phyloP scores from a whole-genome alignment of 2,113 vertebrate genomes.

The Brachypodius melanocephalos region DNA sequence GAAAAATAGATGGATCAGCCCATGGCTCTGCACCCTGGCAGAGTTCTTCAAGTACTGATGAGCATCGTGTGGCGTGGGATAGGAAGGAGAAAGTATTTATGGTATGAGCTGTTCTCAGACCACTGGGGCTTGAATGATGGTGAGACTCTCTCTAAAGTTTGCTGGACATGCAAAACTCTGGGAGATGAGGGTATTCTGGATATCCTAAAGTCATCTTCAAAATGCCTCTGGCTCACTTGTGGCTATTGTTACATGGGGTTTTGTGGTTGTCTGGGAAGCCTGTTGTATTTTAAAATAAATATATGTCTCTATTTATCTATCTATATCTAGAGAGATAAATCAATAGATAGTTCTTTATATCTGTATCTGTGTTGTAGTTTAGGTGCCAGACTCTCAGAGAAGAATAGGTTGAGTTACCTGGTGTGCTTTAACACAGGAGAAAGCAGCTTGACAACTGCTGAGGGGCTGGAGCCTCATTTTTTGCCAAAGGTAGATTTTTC shows the following conservation, averaged over 20 bases:
- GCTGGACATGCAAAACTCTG: neutral
- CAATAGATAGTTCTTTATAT: neutral
- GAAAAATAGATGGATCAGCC: neutral
- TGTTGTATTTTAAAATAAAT: neutral
- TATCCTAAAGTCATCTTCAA: neutral
- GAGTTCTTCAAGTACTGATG: neutral
- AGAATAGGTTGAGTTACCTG: neutral
- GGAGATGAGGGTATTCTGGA: neutral
- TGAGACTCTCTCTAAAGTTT: neutral
- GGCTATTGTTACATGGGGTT: neutral
- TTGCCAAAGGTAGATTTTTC: neutral
- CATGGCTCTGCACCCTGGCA: neutral
- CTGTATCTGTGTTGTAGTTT: neutral
- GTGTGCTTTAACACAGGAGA: neutral
- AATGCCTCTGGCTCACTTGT: accelerated
- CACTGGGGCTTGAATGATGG: neutral
- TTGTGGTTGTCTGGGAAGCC: neutral
- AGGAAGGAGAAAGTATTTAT: neutral
- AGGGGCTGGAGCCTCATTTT: neutral
- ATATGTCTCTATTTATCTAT: neutral
- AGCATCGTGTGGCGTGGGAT: neutral
- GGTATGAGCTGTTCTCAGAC: neutral
- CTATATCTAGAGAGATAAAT: neutral
- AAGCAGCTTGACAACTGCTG: neutral
- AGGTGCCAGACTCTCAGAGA: neutral